Evolutionary conservation across 2,888 invertebrate species (phyloP), one percentile per base, ranked within the genome.

Genomic region (Lycophotia porphyrea): DNA sequence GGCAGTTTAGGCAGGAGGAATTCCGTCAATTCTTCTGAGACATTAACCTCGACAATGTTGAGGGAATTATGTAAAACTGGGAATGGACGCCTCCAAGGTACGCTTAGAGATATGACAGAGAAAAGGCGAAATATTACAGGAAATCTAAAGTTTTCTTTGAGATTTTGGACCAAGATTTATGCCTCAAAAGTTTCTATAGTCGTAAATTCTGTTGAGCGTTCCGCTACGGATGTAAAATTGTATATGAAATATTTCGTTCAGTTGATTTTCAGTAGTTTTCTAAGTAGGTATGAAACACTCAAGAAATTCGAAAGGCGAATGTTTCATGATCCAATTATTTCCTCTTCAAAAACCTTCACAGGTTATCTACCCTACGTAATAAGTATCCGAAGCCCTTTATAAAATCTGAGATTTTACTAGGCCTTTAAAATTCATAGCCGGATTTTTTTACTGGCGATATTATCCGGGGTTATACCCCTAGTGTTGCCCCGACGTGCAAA

Each of bases 51-150:
- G 71, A 69, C 82, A 75, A 74, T 81, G 86, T 82, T 79, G 81
- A 79, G 80, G 87, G 85, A 89, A 90, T 91, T 90, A 91, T 91
- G 88, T 88, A 82, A 90, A 91, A 88, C 88, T 83, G 87, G 84
- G 78, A 87, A 88, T 86, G 88, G 85, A 78, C 60, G 80, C 82
- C 83, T 78, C 68, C 44, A 71, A 75, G 70, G 80, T 71, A 79
- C 73, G 58, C 52, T 79, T 15, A 2, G n/a, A 60, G 58, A 71
- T 68, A 77, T 70, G 65, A 82, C 76, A 64, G 31, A 64, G 34
- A 31, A 68, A 65, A 60, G 65, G n/a, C 58, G 55, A 74, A 76
- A 78, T 81, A 82, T 82, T 78, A 76, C 65, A 78, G 36, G 64
- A 34, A 64, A 73, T 63, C 60, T 77, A 71, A 84, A 78, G 69